Base-by-base conservation (phyloP, 1,140 invertebrate species). In the Meloidogyne floridensis region DNA sequence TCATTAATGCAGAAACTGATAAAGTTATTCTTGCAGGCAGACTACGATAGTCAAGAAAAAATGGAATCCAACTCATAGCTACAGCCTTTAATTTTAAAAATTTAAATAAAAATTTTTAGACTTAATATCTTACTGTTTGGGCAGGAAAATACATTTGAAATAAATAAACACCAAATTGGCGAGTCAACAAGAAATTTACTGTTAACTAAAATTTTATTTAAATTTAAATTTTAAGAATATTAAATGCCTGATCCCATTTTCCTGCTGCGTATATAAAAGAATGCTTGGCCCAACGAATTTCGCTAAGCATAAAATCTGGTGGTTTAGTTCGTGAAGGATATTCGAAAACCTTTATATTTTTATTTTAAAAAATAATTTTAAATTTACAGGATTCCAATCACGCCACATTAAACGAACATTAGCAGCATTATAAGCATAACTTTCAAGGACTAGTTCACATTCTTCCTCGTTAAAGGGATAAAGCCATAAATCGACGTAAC, bases 21-120 rank as follows among this genome's bases (percentile, higher is more conserved):
- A 92, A 87, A 32, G 91, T 91, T 71, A 92, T 91, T 80, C 92
- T 85, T 10, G 91, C 92, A 5, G 91, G 91, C 5, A 91, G 88
- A 9, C 90, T 90, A 83, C 92, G 91, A 53, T 85, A 86, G 59
- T 85, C 84, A 75, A 91, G 91, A 91, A 91, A 92, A 83, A 92
- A 92, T 15, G 91, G 91, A 13, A 92, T 91, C 89, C 91, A 92
- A 6, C 91, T 92, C 11, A 92, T 88, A 51, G 90, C 82, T 53
- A 83, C 82, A 7, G 83, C 82, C 83, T 76, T 47, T 74, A 9
- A 15, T 13, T 43, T 9, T 0, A 6, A 74, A 74, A 42, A 6
- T 74, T 74, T 74, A 11, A 76, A 47, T 3, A 76, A 76, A 2
- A 20, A 15, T 20, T 56, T 43, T n/a, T 3, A 9, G 9, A 54